phyloP scores from a whole-genome alignment of 2,113 vertebrate genomes.

The Malurus elegans region DNA sequence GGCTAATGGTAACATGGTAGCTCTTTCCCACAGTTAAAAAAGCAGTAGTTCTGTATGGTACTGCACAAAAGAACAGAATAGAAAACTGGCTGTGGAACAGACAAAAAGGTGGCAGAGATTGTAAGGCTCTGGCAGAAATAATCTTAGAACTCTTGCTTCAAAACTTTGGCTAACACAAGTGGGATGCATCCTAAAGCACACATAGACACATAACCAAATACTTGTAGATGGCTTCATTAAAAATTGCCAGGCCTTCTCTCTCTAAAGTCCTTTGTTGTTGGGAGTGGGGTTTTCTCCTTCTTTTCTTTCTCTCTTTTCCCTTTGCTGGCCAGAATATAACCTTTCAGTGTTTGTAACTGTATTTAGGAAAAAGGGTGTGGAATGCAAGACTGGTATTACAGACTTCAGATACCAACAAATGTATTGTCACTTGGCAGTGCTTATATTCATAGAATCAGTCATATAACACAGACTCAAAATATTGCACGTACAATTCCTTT shows the following conservation, averaged over 20 bases:
- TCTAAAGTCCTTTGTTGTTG: not conserved
- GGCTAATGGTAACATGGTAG: not conserved
- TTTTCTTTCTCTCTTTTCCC: not conserved
- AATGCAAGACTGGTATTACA: not conserved
- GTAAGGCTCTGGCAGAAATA: not conserved
- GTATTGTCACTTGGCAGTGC: not conserved
- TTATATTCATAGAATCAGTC: not conserved
- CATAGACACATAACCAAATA: not conserved
- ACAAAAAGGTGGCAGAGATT: not conserved
- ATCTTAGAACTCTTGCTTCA: not conserved
- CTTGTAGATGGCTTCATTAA: not conserved
- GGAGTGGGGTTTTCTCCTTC: not conserved
- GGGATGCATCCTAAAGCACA: not conserved
- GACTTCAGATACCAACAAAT: not conserved
- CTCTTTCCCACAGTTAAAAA: not conserved
- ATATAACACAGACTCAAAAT: not conserved
- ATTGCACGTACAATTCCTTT: not conserved
- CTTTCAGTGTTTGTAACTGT: not conserved
- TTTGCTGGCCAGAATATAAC: not conserved
- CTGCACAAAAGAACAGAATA: not conserved
- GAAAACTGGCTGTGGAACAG: not conserved
- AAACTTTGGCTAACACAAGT: not conserved
- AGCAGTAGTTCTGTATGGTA: not conserved
- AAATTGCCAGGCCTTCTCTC: not conserved
- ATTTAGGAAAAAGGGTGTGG: not conserved